Conservation (phyloP, 2,797 vertebrate species). For the Schizopygopsis malacanthus region DNA sequence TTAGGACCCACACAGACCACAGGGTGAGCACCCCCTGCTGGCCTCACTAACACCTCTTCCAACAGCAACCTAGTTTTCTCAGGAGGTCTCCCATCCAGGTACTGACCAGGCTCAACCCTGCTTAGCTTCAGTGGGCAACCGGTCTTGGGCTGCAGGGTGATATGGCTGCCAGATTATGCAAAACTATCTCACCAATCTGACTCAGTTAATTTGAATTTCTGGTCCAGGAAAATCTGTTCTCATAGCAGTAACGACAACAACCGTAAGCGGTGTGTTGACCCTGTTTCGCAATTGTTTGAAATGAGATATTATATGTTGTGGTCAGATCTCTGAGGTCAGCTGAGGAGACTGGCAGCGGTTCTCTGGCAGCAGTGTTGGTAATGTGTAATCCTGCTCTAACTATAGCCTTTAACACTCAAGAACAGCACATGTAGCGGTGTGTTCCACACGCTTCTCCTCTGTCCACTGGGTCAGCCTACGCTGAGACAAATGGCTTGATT, state of each 20-base stretch:
- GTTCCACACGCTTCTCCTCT: neutral
- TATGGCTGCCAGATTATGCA: neutral
- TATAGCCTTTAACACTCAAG: constrained; percentile 55
- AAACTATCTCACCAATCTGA: constrained; percentile 9
- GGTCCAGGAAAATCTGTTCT: constrained; percentile 5
- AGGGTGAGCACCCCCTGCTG: too few relatives aligned
- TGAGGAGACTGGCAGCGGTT: constrained; percentile 26
- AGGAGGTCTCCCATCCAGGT: too few relatives aligned
- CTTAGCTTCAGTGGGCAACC: too few relatives aligned
- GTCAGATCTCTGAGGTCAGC: constrained; percentile 34
- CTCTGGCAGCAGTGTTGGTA: constrained; percentile 40
- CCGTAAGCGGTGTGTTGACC: constrained; percentile 15
- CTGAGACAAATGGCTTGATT: constrained; percentile 47
- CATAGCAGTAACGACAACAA: constrained; percentile 24
- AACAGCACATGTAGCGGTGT: constrained; percentile 22
- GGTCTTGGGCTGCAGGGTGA: too few relatives aligned
- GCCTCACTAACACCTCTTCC: too few relatives aligned
- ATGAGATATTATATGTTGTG: constrained; percentile 24
- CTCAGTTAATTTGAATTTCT: neutral
- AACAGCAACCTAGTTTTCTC: too few relatives aligned
- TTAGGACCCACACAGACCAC: too few relatives aligned
- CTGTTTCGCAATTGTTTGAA: constrained; percentile 12
- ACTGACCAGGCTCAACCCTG: too few relatives aligned
- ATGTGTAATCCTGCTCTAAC: constrained; percentile 52
- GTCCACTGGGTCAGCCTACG: constrained; percentile 13